Conservation (phyloP, 2,113 vertebrate genomes). For the Dipodomys stephensi region DNA sequence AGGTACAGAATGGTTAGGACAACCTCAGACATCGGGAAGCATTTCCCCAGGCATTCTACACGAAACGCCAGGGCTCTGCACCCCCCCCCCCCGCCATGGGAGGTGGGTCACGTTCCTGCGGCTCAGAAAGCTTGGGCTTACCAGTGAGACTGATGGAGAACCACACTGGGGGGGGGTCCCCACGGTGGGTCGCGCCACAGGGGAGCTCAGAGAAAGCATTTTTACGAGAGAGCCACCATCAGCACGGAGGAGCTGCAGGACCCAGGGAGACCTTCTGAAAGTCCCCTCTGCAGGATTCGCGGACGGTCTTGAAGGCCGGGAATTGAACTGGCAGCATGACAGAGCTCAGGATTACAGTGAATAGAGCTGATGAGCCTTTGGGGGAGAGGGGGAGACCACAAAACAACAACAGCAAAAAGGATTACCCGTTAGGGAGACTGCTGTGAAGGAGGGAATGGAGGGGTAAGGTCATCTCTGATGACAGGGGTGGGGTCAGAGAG, state of each 20-base stretch:
- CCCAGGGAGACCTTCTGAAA: too few species aligned
- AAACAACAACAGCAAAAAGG: not conserved
- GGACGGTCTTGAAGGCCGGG: not conserved
- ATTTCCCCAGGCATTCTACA: not conserved
- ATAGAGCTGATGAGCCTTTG: too few species aligned
- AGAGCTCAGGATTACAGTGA: not conserved
- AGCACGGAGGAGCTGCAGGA: too few species aligned
- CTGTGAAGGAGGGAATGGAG: not conserved
- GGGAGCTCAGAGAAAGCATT: too few species aligned
- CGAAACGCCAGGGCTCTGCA: not conserved
- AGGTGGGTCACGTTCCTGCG: too few species aligned
- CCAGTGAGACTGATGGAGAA: too few species aligned
- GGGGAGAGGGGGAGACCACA: not conserved
- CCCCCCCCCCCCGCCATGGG: too few species aligned
- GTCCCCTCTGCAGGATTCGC: too few species aligned
- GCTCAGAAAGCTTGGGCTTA: not conserved
- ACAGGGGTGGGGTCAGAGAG: rapidly evolving
- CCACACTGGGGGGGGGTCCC: too few species aligned
- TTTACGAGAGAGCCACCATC: too few species aligned
- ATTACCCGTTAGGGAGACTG: not conserved
- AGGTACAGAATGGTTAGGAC: not conserved
- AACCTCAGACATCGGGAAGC: too few species aligned
- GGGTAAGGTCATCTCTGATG: not conserved
- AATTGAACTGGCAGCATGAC: not conserved
- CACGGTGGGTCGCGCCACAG: too few species aligned